Percentiles rank a stretch among this genome's conserved stretches.
These are phyloP conservation scores for Carollia perspicillata DNA, from an alignment of 2,113 vertebrate species.

Conservation along the genomic window DNA sequence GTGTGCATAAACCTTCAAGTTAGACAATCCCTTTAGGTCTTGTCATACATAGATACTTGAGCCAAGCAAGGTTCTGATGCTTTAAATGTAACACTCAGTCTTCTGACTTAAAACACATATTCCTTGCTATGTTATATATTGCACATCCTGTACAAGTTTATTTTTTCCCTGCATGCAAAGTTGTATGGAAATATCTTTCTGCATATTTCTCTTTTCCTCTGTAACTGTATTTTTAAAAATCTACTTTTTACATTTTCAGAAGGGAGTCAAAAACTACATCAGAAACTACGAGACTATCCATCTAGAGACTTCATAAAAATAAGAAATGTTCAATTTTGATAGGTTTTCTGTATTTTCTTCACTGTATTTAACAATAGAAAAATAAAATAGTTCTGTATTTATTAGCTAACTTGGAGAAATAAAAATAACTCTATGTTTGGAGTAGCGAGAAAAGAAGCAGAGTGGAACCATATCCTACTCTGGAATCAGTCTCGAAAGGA, in stretches of 20 bases:
- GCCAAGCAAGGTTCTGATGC: background rate
- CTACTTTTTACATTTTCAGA: background rate
- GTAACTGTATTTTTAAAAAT: background rate
- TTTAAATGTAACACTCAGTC: background rate
- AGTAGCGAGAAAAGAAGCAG: background rate
- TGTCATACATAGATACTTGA: background rate
- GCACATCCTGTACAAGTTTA: background rate
- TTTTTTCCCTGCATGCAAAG: background rate
- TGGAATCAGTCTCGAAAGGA: background rate
- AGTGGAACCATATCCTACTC: background rate
- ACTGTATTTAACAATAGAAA: background rate
- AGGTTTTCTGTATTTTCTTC: background rate
- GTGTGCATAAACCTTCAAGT: background rate
- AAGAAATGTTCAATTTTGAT: background rate
- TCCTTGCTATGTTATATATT: background rate
- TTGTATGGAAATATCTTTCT: background rate
- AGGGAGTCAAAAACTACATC: background rate
- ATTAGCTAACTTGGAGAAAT: background rate
- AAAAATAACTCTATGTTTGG: background rate
- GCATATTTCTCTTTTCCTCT: background rate
- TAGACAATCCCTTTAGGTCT: background rate
- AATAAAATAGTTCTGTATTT: background rate
- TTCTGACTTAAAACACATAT: background rate
- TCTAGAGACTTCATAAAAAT: background rate
- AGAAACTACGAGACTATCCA: background rate